Evolutionary conservation across 2,888 invertebrate genomes (phyloP).

Genomic region (Nemoura dubitans): DNA sequence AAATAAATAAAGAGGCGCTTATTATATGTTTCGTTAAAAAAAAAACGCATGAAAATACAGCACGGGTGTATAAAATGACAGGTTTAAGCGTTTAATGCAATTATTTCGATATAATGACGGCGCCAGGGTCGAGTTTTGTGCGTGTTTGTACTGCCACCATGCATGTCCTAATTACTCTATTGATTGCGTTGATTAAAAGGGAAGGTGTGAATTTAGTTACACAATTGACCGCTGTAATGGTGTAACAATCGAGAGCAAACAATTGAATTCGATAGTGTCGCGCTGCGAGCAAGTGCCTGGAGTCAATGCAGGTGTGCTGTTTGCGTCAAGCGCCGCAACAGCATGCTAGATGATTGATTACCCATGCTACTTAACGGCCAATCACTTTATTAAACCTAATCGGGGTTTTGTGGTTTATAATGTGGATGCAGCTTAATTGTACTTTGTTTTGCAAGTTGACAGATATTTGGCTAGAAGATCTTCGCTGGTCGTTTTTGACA

Average conservation of each 20-base stretch:
- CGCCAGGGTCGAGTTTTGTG: not conserved
- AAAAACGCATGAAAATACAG: no score
- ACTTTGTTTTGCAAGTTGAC: not conserved
- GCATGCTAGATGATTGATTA: not conserved
- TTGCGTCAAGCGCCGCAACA: not conserved
- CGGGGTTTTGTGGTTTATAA: no score
- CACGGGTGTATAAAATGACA: no score
- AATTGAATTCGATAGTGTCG: not conserved
- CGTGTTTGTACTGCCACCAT: not conserved
- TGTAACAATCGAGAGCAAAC: not conserved
- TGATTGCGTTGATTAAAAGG: constrained; percentile 4
- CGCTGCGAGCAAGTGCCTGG: not conserved
- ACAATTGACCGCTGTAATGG: constrained; percentile 12
- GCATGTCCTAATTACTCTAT: not conserved
- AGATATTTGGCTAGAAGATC: not conserved
- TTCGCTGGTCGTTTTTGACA: not conserved
- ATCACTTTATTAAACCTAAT: not conserved
- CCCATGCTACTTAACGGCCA: not conserved
- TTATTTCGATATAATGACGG: not conserved
- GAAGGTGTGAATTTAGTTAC: constrained; percentile 12
- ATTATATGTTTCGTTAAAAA: no score
- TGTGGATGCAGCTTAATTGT: no score
- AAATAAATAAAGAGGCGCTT: no score
- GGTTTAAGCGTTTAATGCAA: not conserved
- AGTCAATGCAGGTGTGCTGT: not conserved